Evolutionary conservation across 2,113 vertebrate species (phyloP).

Genomic region (Collichthys lucidus): DNA sequence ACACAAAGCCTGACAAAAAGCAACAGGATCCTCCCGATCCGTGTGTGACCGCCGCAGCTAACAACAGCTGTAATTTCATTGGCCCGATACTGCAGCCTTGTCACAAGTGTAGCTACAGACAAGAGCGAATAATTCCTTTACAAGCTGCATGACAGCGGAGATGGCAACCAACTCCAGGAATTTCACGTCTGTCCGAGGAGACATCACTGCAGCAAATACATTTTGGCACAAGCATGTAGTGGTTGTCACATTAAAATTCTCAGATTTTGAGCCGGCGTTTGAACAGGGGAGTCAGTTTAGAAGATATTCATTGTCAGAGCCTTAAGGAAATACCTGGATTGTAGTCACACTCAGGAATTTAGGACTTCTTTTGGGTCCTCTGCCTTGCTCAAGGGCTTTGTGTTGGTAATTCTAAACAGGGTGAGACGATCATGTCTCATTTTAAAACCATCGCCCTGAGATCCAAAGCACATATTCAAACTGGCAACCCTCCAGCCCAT

Average conservation of each 20-base stretch:
- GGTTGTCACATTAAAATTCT: constrained; percentile 62
- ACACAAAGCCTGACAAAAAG: constrained; percentile 42
- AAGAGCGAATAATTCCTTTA: constrained; percentile 71
- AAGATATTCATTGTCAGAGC: constrained; percentile 8
- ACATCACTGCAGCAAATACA: constrained; percentile 58
- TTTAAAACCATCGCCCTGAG: neutral
- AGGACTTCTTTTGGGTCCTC: neutral
- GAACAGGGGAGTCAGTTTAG: constrained; percentile 16
- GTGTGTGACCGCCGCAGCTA: constrained; percentile 28
- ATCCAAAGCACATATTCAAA: constrained; percentile 25
- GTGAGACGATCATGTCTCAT: constrained; percentile 20
- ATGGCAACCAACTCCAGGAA: constrained; percentile 66
- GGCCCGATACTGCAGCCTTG: constrained; percentile 45
- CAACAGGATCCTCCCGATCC: constrained; percentile 25
- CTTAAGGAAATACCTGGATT: constrained; percentile 22
- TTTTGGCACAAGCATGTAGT: constrained; percentile 63
- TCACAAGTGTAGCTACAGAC: constrained; percentile 57
- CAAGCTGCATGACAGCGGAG: constrained; percentile 69
- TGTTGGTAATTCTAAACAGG: neutral
- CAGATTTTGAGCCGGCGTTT: constrained; percentile 18
- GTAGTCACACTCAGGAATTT: constrained; percentile 12
- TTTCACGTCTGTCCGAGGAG: constrained; percentile 72
- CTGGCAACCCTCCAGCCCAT: constrained; percentile 54
- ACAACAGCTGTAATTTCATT: constrained; percentile 58
- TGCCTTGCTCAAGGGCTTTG: constrained; percentile 38